These are phyloP conservation scores for Podabrus alpinus DNA, from an alignment of 2,888 invertebrate genomes.

Conservation along the genomic window DNA sequence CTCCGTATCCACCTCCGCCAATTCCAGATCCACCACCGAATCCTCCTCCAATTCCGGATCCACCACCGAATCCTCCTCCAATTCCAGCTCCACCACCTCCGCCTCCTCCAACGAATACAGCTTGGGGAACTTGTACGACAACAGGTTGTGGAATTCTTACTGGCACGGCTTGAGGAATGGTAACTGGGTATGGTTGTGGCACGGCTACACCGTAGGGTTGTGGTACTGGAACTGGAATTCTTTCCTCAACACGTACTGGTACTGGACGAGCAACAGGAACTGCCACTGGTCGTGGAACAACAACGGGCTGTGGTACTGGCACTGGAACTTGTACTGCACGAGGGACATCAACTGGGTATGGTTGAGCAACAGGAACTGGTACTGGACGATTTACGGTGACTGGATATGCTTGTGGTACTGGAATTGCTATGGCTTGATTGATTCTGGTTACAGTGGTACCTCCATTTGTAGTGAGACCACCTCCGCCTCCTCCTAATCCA, in stretches of 20 bases:
- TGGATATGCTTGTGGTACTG: constrained; percentile 51
- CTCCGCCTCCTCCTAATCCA: constrained; percentile 23
- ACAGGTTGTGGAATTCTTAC: constrained; percentile 57
- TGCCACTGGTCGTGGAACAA: constrained; percentile 50
- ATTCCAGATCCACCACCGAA: constrained; percentile 27
- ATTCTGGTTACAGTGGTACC: constrained; percentile 48
- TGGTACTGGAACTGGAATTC: constrained; percentile 56
- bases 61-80: constrained; percentile 39
- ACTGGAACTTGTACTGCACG: constrained; percentile 57
- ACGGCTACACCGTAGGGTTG: constrained; percentile 56
- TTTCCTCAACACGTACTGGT: constrained; percentile 57
- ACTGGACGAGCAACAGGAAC: constrained; percentile 50
- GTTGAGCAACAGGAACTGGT: constrained; percentile 60
- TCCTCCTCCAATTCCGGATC: constrained; percentile 29
- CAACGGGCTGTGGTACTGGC: constrained; percentile 50
- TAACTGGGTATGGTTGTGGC: constrained; percentile 61
- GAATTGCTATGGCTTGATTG: constrained; percentile 49
- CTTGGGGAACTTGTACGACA: constrained; percentile 61
- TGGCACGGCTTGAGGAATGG: constrained; percentile 59
- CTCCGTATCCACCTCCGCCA: constrained; percentile 31
- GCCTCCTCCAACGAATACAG: constrained; percentile 49
- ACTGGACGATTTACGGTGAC: constrained; percentile 57
- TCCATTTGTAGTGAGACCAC: constrained; percentile 37
- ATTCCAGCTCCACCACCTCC: constrained; percentile 36
- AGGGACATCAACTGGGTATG: constrained; percentile 59